Percentiles rank a stretch among this genome's conserved stretches.
Evolutionary conservation across 2,113 vertebrate genomes (phyloP).

Genomic region (Prunella fulvescens): DNA sequence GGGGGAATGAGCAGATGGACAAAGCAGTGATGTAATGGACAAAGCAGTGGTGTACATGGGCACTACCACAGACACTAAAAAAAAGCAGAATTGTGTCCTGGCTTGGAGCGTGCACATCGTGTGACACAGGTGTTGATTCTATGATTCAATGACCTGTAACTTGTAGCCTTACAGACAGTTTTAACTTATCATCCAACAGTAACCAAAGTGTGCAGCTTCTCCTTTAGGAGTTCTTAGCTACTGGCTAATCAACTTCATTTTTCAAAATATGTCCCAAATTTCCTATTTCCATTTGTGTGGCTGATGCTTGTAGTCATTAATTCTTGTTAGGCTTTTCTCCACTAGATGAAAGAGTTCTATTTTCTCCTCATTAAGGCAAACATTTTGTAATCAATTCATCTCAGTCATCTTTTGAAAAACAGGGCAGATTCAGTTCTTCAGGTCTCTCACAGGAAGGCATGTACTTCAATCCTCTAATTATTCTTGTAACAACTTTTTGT

Average conservation of each 20-base stretch:
- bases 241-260: not conserved
- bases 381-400: not conserved
- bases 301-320: not conserved
- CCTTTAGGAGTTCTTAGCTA: not conserved
- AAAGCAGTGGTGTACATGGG: not conserved
- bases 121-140: fast-evolving
- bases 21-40: not conserved
- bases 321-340: not conserved
- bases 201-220: not conserved
- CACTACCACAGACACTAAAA: not conserved
- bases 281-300: not conserved
- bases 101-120: fast-evolving
- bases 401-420: not conserved
- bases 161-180: not conserved
- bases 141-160: not conserved
- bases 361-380: not conserved
- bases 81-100: not conserved
- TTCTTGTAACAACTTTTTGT: not conserved
- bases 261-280: not conserved
- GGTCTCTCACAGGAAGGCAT: not conserved
- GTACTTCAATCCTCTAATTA: not conserved
- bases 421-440: not conserved
- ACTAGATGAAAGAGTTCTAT: not conserved
- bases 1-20: not conserved
- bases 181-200: not conserved